A percentile compares a stretch with the other conserved stretches of the same genome.
phyloP scores from a whole-genome alignment of 2,113 vertebrate species.

The Peromyscus californicus region DNA sequence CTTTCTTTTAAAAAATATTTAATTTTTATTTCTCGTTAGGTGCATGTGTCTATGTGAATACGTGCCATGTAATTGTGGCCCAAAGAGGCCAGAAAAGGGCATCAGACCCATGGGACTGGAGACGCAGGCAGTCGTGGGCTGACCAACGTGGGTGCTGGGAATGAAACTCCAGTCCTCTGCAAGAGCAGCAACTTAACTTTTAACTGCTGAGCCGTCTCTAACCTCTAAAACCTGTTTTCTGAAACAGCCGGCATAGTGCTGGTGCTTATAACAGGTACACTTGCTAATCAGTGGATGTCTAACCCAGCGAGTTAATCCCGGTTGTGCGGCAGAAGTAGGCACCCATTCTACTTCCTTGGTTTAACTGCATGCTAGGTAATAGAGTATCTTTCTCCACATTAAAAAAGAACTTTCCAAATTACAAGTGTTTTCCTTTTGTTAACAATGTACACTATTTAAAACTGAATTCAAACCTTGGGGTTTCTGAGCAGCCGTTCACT shows the following conservation, averaged over 20 bases:
- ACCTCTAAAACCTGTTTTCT: not conserved
- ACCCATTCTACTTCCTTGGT: not conserved
- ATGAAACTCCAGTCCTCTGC: not conserved
- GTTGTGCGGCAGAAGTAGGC: not conserved
- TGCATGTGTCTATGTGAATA: not conserved
- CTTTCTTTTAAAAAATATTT: not conserved
- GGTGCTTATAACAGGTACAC: not conserved
- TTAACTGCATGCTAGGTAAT: not conserved
- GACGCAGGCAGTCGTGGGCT: not conserved
- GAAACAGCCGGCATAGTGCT: not conserved
- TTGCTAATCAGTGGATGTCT: not conserved
- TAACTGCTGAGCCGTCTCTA: not conserved
- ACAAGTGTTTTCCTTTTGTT: slow-evolving; percentile 91
- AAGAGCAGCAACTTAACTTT: not conserved
- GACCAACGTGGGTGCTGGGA: not conserved
- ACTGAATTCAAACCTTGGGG: slow-evolving; percentile 86
- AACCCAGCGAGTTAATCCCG: not conserved
- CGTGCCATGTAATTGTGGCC: not conserved
- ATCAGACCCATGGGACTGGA: not conserved
- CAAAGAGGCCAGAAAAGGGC: not conserved
- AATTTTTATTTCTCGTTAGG: not conserved
- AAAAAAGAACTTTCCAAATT: slow-evolving; percentile 89
- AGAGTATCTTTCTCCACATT: slow-evolving; percentile 86
- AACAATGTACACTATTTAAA: slow-evolving; percentile 93
- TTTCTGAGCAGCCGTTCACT: slow-evolving; percentile 86